A percentile compares a stretch with the other conserved stretches of the same genome.
phyloP scores from a whole-genome alignment of 2,888 invertebrate species.

The Leucoptera coffeella region DNA sequence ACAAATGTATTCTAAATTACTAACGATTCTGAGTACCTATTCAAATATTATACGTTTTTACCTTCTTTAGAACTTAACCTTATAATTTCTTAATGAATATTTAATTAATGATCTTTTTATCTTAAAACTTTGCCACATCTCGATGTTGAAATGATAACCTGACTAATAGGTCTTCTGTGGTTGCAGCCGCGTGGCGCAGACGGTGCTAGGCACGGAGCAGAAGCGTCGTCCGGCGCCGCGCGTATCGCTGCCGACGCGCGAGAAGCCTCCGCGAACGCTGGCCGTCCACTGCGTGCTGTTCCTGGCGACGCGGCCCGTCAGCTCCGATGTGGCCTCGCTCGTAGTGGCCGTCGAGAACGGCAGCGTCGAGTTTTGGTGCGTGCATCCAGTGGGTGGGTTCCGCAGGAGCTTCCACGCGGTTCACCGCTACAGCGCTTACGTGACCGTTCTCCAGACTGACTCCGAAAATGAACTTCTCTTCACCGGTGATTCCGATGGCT shows the following conservation, averaged over 20 bases:
- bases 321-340: too few species aligned
- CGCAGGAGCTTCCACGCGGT: slow-evolving; percentile 63
- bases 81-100: too few species aligned
- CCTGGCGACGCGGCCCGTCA: slow-evolving; percentile 48
- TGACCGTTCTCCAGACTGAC: slow-evolving; percentile 66
- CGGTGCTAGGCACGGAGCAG: neutral
- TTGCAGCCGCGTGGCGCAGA: neutral
- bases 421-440: slow-evolving; percentile 60
- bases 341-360: slow-evolving; percentile 71
- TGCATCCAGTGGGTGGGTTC: slow-evolving; percentile 68
- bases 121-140: neutral
- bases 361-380: slow-evolving; percentile 73
- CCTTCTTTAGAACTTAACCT: too few species aligned
- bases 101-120: too few species aligned
- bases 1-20: too few species aligned
- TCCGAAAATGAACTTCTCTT: slow-evolving; percentile 63
- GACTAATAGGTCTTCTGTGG: too few species aligned
- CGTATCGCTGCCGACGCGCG: slow-evolving; percentile 16
- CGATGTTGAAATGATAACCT: too few species aligned
- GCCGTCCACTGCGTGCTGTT: slow-evolving; percentile 55
- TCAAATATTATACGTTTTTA: too few species aligned
- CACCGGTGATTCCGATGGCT: slow-evolving; percentile 66
- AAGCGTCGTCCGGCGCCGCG: slow-evolving; percentile 21
- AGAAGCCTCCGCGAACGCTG: slow-evolving; percentile 14
- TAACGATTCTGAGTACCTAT: too few species aligned